Conservation (phyloP, 2,888 invertebrate genomes). For the Amphipyra tragopoginis region DNA sequence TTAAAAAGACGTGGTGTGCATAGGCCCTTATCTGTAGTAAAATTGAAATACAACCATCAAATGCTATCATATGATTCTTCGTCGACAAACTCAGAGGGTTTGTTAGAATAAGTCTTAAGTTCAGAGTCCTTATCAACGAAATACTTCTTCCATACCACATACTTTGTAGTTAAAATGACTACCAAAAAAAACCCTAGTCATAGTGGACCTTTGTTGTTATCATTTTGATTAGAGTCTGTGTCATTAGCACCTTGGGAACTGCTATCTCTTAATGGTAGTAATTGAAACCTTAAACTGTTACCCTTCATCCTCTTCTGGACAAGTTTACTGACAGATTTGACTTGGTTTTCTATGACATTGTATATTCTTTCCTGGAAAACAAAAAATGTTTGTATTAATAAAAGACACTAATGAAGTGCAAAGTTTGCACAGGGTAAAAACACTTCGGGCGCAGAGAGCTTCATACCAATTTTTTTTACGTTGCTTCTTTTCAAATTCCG, state of each 20-base stretch:
- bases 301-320: conserved; percentile 92
- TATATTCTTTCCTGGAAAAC: conserved; percentile 90
- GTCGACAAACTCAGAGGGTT: conserved; percentile 19
- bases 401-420: neutral
- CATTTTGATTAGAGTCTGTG: conserved; percentile 57
- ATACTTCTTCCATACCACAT: conserved; percentile 73
- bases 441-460: too few relatives aligned
- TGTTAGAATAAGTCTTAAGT: conserved; percentile 26
- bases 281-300: conserved; percentile 90
- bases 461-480: too few relatives aligned
- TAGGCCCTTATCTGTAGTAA: conserved; percentile 9
- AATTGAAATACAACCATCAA: conserved; percentile 34
- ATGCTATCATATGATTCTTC: conserved; percentile 34
- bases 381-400: neutral
- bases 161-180: conserved; percentile 74
- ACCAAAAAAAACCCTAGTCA: conserved; percentile 80
- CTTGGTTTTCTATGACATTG: conserved; percentile 87
- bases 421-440: too few relatives aligned
- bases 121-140: conserved; percentile 50
- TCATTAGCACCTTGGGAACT: conserved; percentile 58
- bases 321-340: conserved; percentile 87
- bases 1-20: too few relatives aligned
- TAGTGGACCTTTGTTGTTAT: conserved; percentile 75
- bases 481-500: too few relatives aligned
- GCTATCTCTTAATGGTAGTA: conserved; percentile 84